phyloP scores from a whole-genome alignment of 2,113 vertebrate genomes.

The Megaleporinus macrocephalus region DNA sequence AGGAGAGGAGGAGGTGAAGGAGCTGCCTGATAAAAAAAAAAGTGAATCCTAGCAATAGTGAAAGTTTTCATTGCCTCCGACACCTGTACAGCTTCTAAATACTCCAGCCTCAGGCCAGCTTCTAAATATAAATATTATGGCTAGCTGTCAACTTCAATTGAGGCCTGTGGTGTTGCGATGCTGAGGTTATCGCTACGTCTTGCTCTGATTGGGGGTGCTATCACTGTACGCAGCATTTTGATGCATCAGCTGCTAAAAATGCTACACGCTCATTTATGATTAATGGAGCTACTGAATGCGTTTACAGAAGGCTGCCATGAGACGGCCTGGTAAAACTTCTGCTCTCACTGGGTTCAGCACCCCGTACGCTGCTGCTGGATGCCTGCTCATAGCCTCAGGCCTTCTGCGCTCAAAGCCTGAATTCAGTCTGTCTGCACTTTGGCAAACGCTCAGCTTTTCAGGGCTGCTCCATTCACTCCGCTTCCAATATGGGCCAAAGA shows the following conservation, averaged over 20 bases:
- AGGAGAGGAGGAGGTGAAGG: not conserved
- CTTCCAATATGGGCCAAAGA: not conserved
- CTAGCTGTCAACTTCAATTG: constrained; percentile 35
- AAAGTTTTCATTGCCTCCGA: constrained; percentile 33
- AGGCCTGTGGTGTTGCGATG: constrained; percentile 9
- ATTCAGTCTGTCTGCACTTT: not conserved
- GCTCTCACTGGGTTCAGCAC: not conserved
- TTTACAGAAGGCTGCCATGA: constrained; percentile 19
- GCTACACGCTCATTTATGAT: constrained; percentile 34
- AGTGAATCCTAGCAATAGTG: constrained; percentile 16
- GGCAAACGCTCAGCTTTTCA: constrained; percentile 2
- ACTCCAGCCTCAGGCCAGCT: constrained; percentile 22
- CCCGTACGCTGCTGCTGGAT: not conserved
- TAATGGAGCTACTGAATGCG: constrained; percentile 32
- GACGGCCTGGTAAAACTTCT: not conserved
- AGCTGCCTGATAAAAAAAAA: not conserved
- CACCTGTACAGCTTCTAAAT: constrained; percentile 25
- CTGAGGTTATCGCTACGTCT: not conserved
- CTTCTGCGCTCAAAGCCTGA: not conserved
- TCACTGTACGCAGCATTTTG: not conserved
- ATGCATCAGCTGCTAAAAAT: constrained; percentile 2
- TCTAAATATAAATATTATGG: constrained; percentile 48
- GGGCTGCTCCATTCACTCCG: not conserved
- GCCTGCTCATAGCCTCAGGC: not conserved
- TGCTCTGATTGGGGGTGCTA: not conserved